phyloP scores from a whole-genome alignment of 2,113 vertebrate species.

The Natator depressus region DNA sequence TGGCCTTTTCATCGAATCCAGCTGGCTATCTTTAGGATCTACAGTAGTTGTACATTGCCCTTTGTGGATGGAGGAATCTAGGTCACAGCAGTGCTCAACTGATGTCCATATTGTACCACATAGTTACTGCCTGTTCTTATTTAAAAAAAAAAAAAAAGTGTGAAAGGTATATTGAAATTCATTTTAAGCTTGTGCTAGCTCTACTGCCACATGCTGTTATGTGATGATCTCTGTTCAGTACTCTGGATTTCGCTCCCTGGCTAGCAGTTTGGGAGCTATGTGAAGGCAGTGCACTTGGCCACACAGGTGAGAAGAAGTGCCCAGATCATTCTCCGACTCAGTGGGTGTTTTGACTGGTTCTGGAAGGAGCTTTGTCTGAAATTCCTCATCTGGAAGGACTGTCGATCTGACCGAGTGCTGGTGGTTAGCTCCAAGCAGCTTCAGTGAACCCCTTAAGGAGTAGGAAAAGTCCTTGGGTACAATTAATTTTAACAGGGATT shows the following conservation, averaged over 20 bases:
- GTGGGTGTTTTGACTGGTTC: neutral
- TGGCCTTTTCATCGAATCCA: neutral
- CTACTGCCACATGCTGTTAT: conserved; percentile 42
- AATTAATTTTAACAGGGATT: neutral
- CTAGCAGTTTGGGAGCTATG: neutral
- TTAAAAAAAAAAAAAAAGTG: neutral
- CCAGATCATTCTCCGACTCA: neutral
- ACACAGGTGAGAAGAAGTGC: neutral
- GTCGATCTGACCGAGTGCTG: neutral
- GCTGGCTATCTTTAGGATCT: neutral
- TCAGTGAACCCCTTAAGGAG: conserved; percentile 9
- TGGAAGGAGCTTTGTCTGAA: neutral
- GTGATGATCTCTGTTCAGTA: neutral
- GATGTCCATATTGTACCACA: neutral
- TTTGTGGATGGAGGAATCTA: neutral
- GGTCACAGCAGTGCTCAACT: neutral
- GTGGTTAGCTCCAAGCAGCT: neutral
- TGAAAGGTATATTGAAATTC: neutral
- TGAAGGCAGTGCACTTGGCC: neutral
- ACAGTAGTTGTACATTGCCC: neutral
- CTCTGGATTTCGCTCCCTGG: neutral
- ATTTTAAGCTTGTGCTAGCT: neutral
- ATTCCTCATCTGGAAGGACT: neutral
- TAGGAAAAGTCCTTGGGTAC: neutral
- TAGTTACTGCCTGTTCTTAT: neutral